phyloP scores from a whole-genome alignment of 2,113 vertebrate species.

The Sakesphorus luctuosus region DNA sequence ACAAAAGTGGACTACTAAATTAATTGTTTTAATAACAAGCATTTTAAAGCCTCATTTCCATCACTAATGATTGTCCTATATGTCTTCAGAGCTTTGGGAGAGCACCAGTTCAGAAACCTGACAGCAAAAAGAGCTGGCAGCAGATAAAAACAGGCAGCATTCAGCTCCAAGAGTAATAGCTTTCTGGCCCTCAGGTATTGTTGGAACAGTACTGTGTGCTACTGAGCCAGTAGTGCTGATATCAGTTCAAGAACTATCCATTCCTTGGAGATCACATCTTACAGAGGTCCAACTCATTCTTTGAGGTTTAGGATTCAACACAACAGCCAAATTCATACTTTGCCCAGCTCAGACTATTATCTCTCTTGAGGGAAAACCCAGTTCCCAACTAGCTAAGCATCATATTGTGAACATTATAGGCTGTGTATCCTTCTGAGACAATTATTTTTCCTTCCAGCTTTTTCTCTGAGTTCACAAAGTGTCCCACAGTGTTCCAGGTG shows the following conservation, averaged over 20 bases:
- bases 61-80: background rate
- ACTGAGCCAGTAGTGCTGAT: background rate
- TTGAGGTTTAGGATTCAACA: background rate
- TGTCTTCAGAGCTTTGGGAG: background rate
- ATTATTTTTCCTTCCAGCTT: background rate
- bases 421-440: background rate
- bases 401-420: background rate
- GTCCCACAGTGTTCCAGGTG: background rate
- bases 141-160: background rate
- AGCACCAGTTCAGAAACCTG: background rate
- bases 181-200: background rate
- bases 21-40: background rate
- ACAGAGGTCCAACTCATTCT: background rate
- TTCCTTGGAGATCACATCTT: background rate
- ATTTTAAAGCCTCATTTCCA: background rate
- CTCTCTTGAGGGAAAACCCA: background rate
- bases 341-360: background rate
- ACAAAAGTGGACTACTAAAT: background rate
- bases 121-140: background rate
- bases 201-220: background rate
- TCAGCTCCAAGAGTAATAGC: background rate
- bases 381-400: background rate
- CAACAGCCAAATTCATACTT: background rate
- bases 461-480: background rate
- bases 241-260: background rate